Percentiles rank a stretch among this genome's conserved stretches.
Evolutionary conservation across 2,888 invertebrate species (phyloP).

Genomic region (Hartigia nigra): DNA sequence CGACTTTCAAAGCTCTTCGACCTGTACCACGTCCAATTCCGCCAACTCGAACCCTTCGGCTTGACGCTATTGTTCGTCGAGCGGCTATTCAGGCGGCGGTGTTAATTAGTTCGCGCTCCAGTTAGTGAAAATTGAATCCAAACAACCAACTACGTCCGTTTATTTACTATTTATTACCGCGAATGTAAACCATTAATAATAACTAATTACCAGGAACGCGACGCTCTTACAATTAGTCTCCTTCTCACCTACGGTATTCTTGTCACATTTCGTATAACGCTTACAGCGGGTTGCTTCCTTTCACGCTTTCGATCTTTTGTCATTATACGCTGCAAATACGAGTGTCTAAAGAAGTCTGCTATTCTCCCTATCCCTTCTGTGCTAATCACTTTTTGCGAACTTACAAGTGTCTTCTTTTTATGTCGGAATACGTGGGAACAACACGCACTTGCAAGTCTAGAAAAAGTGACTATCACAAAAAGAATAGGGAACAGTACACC

Average conservation of each 20-base stretch:
- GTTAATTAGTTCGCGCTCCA: constrained; percentile 62
- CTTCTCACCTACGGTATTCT: not conserved
- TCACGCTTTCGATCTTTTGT: not conserved
- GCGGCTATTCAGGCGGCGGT: constrained; percentile 49
- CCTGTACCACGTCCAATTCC: not conserved
- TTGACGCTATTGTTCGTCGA: constrained; percentile 44
- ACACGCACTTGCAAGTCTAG: no score
- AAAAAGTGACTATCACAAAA: no score
- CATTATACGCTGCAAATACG: no score
- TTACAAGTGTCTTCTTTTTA: no score
- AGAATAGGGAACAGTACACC: no score
- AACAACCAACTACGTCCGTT: constrained; percentile 4
- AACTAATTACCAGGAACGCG: constrained; percentile 3
- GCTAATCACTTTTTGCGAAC: no score
- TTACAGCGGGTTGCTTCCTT: not conserved
- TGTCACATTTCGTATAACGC: no score
- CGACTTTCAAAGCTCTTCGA: no score
- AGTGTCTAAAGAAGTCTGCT: no score
- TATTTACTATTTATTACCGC: constrained; percentile 9
- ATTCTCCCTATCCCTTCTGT: no score
- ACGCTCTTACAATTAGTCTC: not conserved
- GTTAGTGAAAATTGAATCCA: constrained; percentile 60
- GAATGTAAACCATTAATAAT: not conserved
- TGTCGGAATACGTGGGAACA: no score
- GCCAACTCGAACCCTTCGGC: constrained; percentile 10